Evolutionary conservation across 1,140 invertebrate species (phyloP).

Genomic region (Drosophila ogumai): DNA sequence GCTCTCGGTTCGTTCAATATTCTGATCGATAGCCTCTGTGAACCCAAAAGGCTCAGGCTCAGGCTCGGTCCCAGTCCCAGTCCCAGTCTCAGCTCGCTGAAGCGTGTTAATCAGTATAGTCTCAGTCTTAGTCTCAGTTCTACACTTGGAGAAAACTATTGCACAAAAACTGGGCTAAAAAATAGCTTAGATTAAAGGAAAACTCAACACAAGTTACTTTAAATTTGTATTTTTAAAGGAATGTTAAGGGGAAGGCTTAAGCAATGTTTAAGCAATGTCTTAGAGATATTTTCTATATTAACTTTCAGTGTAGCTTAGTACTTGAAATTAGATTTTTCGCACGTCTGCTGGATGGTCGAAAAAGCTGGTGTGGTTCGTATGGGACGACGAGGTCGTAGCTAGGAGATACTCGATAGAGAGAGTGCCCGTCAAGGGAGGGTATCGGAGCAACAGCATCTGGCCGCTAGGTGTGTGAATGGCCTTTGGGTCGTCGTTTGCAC

Average conservation of each 20-base stretch:
- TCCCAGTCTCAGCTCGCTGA: slow-evolving; percentile 47
- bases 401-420: slow-evolving; percentile 47
- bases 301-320: not conserved
- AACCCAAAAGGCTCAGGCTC: slow-evolving; percentile 60
- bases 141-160: slow-evolving; percentile 14
- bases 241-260: not conserved
- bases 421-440: slow-evolving; percentile 24
- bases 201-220: not conserved
- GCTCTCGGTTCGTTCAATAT: slow-evolving; percentile 35
- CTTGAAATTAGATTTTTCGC: slow-evolving; percentile 57
- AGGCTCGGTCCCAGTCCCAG: slow-evolving; percentile 39
- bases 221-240: not conserved
- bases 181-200: not conserved
- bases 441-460: slow-evolving; percentile 46
- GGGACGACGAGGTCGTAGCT: slow-evolving; percentile 2
- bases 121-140: slow-evolving; percentile 5
- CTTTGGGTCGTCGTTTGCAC: slow-evolving; percentile 41
- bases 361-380: slow-evolving; percentile 3
- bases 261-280: not conserved
- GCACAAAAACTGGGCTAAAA: no score
- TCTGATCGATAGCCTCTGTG: slow-evolving; percentile 65
- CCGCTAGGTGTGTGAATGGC: slow-evolving; percentile 57
- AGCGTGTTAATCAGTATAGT: slow-evolving; percentile 70
- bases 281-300: not conserved
- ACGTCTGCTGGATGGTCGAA: slow-evolving; percentile 45